Conservation (phyloP, 1,140 invertebrate species). For the Brachionus angularis region DNA sequence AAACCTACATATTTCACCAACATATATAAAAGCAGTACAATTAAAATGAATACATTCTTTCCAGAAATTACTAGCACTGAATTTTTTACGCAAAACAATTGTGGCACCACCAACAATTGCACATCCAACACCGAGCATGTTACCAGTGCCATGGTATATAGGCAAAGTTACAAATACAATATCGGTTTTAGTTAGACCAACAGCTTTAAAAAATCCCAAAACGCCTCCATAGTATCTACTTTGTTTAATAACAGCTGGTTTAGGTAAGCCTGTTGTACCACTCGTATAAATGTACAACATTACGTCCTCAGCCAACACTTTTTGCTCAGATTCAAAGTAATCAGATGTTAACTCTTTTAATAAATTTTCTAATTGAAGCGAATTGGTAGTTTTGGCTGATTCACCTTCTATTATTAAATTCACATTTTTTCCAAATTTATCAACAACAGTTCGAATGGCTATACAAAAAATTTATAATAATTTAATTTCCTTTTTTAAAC, state of each 20-base stretch:
- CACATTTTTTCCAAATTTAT: too few species aligned
- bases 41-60: constrained; percentile 87
- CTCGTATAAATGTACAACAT: constrained; percentile 80
- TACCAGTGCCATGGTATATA: constrained; percentile 88
- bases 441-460: too few species aligned
- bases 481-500: too few species aligned
- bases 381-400: too few species aligned
- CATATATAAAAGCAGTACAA: constrained; percentile 80
- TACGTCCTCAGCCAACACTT: not conserved
- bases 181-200: constrained; percentile 59
- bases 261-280: constrained; percentile 84
- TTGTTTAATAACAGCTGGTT: constrained; percentile 54
- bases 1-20: constrained; percentile 97
- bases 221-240: constrained; percentile 15
- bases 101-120: constrained; percentile 75
- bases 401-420: too few species aligned
- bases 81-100: constrained; percentile 81
- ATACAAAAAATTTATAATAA: too few species aligned
- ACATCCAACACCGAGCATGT: constrained; percentile 59
- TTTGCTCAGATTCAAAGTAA: too few species aligned
- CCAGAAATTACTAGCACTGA: constrained; percentile 92
- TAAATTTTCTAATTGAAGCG: too few species aligned
- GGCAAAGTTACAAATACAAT: constrained; percentile 82
- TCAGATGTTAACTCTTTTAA: too few species aligned
- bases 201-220: not conserved